These are phyloP conservation scores for Austrofundulus limnaeus DNA, from an alignment of 2,113 vertebrate genomes.

Conservation along the genomic window DNA sequence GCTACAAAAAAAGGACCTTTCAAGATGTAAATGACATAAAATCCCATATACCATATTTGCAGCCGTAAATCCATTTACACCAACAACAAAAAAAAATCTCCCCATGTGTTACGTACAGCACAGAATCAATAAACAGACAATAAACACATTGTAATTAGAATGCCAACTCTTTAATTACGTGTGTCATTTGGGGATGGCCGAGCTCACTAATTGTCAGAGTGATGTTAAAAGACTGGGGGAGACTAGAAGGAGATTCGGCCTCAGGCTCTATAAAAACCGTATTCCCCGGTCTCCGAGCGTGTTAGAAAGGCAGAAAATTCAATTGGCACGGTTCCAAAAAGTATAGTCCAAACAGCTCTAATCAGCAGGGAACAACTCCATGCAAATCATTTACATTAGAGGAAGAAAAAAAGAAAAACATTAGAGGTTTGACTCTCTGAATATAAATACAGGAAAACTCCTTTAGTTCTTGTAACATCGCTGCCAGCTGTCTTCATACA, in stretches of 20 bases:
- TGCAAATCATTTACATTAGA: constrained; percentile 66
- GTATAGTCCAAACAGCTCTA: constrained; percentile 64
- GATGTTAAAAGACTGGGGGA: constrained; percentile 54
- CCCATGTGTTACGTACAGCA: constrained; percentile 40
- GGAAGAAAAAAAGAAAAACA: constrained; percentile 36
- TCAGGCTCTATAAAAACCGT: constrained; percentile 53
- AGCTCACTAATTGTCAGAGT: constrained; percentile 66
- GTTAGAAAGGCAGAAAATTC: constrained; percentile 69
- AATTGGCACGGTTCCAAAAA: constrained; percentile 65
- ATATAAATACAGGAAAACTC: constrained; percentile 20
- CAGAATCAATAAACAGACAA: constrained; percentile 68
- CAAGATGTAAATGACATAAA: constrained; percentile 60
- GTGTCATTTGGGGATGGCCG: constrained; percentile 63
- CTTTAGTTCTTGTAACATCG: constrained; percentile 14
- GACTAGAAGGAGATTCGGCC: constrained; percentile 55
- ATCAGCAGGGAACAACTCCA: constrained; percentile 63
- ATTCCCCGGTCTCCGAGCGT: constrained; percentile 55
- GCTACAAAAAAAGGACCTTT: constrained; percentile 69
- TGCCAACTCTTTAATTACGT: constrained; percentile 70
- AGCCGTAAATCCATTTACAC: constrained; percentile 62
- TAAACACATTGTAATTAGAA: constrained; percentile 71
- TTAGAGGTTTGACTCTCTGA: constrained; percentile 31
- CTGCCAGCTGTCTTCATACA: neutral
- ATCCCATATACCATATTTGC: constrained; percentile 58
- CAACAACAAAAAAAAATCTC: constrained; percentile 58